Evolutionary conservation across 2,113 vertebrate genomes (phyloP), one percentile per base, ranked within the genome.

Genomic region (Elachura formosa): DNA sequence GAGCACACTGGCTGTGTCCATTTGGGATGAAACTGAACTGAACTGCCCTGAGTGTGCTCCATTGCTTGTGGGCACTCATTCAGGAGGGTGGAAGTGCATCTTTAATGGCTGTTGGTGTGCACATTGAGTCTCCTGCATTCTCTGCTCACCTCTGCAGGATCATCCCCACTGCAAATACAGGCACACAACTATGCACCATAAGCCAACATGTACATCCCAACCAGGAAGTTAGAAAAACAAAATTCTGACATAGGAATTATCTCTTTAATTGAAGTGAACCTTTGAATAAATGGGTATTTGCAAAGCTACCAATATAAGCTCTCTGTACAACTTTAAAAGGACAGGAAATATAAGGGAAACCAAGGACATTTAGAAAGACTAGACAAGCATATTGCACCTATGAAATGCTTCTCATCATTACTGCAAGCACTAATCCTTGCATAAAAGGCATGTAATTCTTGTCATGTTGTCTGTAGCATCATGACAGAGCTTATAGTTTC

Each of bases 141-240:
- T 61, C 61, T 72, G 38, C 34, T 71, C n/a, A 55, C 13, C 33
- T 87, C 19, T 51, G 48, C 40, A 75, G 68, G 48, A 74, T 12
- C 48, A 80, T 31, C 12, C 12, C 13, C 48, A 2, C 40, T 84
- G n/a, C 1, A 2, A 52, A 49, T 34, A 74, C 24, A 67, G 55
- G 41, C 23, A 29, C 14, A 41, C 12, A 72, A 1, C 41, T 15
- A 33, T 12, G 31, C 46, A 26, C 34, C 2, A 0, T 5, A 24
- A 26, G 54, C 49, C 55, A 55, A 31, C 51, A 13, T 3, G 17
- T 17, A 46, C 48, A 20, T 31, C 46, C 19, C 46, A 43, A 20
- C 12, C 1, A 3, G 14, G 5, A 71, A 54, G 12, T 1, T 5
- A 55, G 45, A 59, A 75, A 84, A 74, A 45, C 34, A 56, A 46